These are phyloP conservation scores for Botia kubotai DNA, from an alignment of 2,797 vertebrate genomes.

Conservation along the genomic window DNA sequence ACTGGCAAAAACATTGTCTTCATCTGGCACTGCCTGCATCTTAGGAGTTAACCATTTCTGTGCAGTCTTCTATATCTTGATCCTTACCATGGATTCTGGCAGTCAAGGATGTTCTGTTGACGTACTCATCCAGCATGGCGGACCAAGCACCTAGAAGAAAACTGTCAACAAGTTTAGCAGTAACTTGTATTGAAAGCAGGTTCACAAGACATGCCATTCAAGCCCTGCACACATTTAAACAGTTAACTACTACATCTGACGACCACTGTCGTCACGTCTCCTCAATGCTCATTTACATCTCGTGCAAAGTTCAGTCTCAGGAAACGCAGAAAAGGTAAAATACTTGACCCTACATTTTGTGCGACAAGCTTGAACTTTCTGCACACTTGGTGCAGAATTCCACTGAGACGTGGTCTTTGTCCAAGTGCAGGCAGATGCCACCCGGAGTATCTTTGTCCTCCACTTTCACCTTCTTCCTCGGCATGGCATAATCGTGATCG, in stretches of 20 bases:
- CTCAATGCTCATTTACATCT: constrained; percentile 68
- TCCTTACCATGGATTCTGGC: constrained; percentile 98
- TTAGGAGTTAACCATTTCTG: constrained; percentile 55
- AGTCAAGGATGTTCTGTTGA: constrained; percentile 91
- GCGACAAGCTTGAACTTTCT: constrained; percentile 85
- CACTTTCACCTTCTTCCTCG: constrained; percentile 81
- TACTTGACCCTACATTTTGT: constrained; percentile 99
- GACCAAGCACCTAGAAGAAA: constrained; percentile 99
- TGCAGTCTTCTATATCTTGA: constrained; percentile 79
- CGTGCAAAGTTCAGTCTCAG: constrained; percentile 75
- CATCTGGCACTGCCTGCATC: constrained; percentile 28
- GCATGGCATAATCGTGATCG: constrained; percentile 94
- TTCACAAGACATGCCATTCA: constrained; percentile 73
- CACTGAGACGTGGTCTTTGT: constrained; percentile 95
- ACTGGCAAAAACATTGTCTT: constrained; percentile 56
- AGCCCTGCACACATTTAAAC: constrained; percentile 61
- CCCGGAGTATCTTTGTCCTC: constrained; percentile 83
- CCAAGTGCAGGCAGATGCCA: constrained; percentile 95
- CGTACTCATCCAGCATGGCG: constrained; percentile 92
- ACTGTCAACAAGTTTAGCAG: constrained; percentile 99
- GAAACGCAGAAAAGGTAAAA: constrained; percentile 75
- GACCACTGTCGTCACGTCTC: constrained; percentile 71
- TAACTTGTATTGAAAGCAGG: constrained; percentile 85
- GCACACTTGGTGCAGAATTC: constrained; percentile 98
- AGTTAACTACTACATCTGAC: constrained; percentile 60